Conservation (phyloP, 2,888 invertebrate genomes). For the Phengaris arion region DNA sequence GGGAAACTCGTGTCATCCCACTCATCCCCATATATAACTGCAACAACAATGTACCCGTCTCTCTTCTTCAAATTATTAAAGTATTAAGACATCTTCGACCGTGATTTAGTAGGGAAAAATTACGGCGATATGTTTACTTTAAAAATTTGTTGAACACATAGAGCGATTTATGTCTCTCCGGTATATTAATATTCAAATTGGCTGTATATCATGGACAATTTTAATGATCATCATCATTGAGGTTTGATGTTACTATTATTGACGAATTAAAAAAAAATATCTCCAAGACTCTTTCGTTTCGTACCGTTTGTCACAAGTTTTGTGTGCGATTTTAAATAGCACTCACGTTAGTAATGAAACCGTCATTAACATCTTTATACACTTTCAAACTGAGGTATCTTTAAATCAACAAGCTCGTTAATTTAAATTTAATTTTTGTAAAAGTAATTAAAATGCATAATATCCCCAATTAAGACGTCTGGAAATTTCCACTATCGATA, state of each 20-base stretch:
- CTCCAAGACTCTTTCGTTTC: no score
- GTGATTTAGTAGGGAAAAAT: conserved; percentile 69
- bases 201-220: conserved; percentile 38
- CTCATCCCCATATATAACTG: conserved; percentile 41
- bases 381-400: neutral
- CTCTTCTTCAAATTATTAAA: conserved; percentile 53
- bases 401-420: neutral
- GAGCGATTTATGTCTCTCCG: conserved; percentile 63
- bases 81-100: conserved; percentile 71
- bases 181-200: conserved; percentile 63
- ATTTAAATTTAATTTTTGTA: neutral
- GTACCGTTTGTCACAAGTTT: no score
- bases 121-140: conserved; percentile 77
- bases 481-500: conserved; percentile 29
- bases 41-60: conserved; percentile 41
- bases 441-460: conserved; percentile 16
- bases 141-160: conserved; percentile 68
- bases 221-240: conserved; percentile 35
- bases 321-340: no score
- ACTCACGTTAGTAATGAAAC: no score
- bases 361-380: neutral
- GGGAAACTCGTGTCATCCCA: conserved; percentile 52
- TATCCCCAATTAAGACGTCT: conserved; percentile 11
- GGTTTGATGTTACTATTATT: no score
- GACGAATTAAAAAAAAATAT: no score